Evolutionary conservation across 2,797 vertebrate species (phyloP).

Genomic region (Limnodromus scolopaceus): DNA sequence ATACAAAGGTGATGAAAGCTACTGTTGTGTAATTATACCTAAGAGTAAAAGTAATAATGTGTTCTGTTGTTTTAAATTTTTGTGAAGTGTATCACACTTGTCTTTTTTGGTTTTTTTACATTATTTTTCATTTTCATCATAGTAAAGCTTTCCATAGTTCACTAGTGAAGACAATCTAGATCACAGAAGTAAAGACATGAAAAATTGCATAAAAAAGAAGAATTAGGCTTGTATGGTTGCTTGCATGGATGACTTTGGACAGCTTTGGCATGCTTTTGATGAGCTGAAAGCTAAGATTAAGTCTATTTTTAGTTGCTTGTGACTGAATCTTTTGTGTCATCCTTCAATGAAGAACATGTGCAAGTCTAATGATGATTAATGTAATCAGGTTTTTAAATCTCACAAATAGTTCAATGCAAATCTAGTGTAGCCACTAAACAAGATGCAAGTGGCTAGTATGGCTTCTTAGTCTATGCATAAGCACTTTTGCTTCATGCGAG

Average conservation of each 20-base stretch:
- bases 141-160: neutral
- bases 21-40: neutral
- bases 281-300: neutral
- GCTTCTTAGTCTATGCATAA: neutral
- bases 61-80: neutral
- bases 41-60: neutral
- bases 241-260: neutral
- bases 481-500: neutral
- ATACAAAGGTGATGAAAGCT: neutral
- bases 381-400: neutral
- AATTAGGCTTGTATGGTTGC: neutral
- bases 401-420: neutral
- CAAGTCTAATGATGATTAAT: neutral
- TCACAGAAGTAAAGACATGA: neutral
- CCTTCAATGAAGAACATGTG: neutral
- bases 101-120: neutral
- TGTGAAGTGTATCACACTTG: neutral
- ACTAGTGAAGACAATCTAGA: accelerated
- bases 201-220: neutral
- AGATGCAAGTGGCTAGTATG: neutral
- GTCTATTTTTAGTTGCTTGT: neutral
- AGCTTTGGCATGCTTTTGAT: neutral
- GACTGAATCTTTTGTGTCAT: neutral
- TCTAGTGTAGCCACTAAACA: neutral
- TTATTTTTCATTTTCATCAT: neutral